Percentiles rank a stretch among this genome's conserved stretches.
phyloP scores from a whole-genome alignment of 2,113 vertebrate species.

The Mormyrus iriodes region DNA sequence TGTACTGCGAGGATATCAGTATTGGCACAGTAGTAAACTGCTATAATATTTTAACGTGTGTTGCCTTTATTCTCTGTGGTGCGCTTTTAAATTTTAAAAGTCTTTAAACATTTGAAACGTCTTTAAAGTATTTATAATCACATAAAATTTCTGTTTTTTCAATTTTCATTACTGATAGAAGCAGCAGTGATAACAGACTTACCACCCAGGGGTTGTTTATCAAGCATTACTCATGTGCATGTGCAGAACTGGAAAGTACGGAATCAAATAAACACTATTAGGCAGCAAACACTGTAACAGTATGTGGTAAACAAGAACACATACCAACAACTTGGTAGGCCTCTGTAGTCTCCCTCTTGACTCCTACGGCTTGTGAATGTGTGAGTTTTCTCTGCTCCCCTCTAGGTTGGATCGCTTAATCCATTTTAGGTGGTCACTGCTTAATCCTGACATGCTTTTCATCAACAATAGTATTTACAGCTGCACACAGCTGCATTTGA shows the following conservation, averaged over 20 bases:
- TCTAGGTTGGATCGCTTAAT: no score
- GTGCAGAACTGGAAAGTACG: not conserved
- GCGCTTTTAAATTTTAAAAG: not conserved
- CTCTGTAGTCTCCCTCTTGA: not conserved
- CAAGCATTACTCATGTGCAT: not conserved
- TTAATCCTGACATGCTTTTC: not conserved
- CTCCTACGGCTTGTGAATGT: no score
- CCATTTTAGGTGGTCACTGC: not conserved
- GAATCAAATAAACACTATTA: not conserved
- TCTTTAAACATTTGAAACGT: not conserved
- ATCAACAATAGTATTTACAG: not conserved
- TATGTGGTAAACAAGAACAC: not conserved
- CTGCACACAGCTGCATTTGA: not conserved
- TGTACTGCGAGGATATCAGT: not conserved
- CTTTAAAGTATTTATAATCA: not conserved
- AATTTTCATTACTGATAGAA: no score
- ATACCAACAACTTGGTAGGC: not conserved
- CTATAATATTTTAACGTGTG: not conserved
- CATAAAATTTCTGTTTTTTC: not conserved
- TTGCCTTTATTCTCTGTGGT: not conserved
- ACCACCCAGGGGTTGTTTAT: not conserved
- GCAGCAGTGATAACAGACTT: not conserved
- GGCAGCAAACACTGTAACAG: not conserved
- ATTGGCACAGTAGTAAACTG: not conserved
- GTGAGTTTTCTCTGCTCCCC: no score